Evolutionary conservation across 2,888 invertebrate genomes (phyloP), one percentile per base, ranked within the genome.

Genomic region (Leptopilina syphax): DNA sequence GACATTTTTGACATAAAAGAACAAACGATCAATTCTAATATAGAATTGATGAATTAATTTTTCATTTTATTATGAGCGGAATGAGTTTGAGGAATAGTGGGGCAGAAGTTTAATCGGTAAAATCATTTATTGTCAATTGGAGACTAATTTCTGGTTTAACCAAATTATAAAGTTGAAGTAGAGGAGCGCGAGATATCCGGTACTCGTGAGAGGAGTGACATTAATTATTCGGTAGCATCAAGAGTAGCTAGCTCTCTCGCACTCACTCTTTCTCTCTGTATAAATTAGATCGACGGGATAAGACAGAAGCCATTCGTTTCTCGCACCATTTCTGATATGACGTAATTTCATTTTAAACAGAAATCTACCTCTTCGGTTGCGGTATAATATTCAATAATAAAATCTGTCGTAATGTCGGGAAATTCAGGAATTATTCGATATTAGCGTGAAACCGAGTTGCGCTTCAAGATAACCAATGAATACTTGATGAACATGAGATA

Each of bases 361-460:
- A 81, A 12, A 80, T 57, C 34, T 50, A 79, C 63, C 65, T 76
- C 50, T 24, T 57, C 65, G 67, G 81, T 50, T 50, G 9, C 3
- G 50, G 50, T 50, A 50, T 50, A 77, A 84, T 79, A 81, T 85
- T 84, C 84, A 84, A 86, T 87, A 86, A 84, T 79, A 83, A 83
- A 83, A 83, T 77, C 82, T 82, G 83, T 79, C 83, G 83, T 83
- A 86, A 83, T 85, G 83, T 85, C 85, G 86, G 44, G 86, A 84
- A 80, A 84, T 84, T 85, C 85, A 84, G 83, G 83, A 87, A 87
- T 87, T 86, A 87, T 83, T 78, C 81, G 82, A 44, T 67, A 80
- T 78, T 82, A 84, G 81, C 81, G 81, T 81, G 81, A 79, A 83
- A 78, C 70, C 78, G 82, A 83, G 81, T 81, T 83, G 83, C 82